Base-by-base conservation (phyloP, 2,888 invertebrate genomes). In the Brachyptera risi region DNA sequence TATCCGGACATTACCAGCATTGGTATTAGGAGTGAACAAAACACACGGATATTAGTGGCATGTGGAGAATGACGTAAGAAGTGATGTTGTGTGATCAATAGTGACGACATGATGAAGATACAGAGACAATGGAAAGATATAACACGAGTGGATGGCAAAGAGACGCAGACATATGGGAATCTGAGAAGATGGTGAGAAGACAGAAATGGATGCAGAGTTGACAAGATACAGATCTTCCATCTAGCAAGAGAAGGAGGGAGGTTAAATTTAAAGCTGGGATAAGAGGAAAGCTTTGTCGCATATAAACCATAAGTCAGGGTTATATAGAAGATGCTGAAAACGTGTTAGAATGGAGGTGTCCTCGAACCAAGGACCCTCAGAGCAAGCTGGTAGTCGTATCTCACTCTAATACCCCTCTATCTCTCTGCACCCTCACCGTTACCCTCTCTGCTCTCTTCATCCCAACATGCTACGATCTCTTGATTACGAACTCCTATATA, bases 231-330 rank as follows among this genome's bases (percentile, higher is more conserved):
- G 47, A 47, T 21, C n/a, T 21, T 47, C n/a, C 47, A 47, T 24
- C 5, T n/a, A 21, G 47, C 19, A 23, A 54, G 54, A 37, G 35
- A 35, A 21, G 35, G 35, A 37, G 54, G 37, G 37, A 54, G 54
- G 54, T 35, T 54, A 54, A 31, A 54, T 54, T 54, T 54, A 54
- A 54, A 54, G 31, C 54, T 35, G n/a, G 54, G 35, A 35, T 54
- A 54, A 54, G 54, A 19, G 35, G 21, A 54, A 35, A 23, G 23
- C 37, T 21, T 35, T 37, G 17, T 35, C 51, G 54, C 54, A 54
- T 38, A 37, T 54, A 54, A 37, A 54, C 17, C 54, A 37, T 54
- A 54, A 54, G 54, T 54, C 54, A 54, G 35, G 5, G 31, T 37
- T 35, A 54, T 38, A 37, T 54, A 11, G 35, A 23, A 13, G 54